A percentile compares a stretch with the other conserved stretches of the same genome.
phyloP scores from a whole-genome alignment of 2,113 vertebrate species.

The Passerina amoena region DNA sequence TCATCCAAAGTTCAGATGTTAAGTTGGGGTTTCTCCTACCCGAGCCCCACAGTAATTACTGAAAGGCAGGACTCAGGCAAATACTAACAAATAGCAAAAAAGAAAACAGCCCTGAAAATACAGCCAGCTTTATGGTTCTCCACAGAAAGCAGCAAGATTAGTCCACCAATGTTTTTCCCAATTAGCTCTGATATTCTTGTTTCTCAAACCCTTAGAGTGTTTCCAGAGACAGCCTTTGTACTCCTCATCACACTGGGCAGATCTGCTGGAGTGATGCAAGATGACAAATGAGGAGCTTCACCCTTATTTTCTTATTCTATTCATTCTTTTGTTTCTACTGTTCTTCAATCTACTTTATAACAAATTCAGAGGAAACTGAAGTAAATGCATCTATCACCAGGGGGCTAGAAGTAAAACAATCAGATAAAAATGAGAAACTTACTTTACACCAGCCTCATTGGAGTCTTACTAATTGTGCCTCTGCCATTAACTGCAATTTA shows the following conservation, averaged over 20 bases:
- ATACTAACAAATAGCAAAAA: neutral
- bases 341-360: neutral
- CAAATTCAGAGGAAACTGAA: neutral
- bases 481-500: neutral
- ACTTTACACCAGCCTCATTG: neutral
- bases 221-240: neutral
- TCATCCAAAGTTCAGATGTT: neutral
- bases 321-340: neutral
- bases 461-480: neutral
- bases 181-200: neutral
- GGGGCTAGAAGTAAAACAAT: neutral
- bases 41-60: neutral
- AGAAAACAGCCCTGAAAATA: neutral
- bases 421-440: neutral
- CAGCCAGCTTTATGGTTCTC: neutral
- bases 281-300: neutral
- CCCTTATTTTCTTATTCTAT: neutral
- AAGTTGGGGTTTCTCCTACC: neutral
- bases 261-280: neutral
- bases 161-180: neutral
- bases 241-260: neutral
- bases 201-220: neutral
- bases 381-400: neutral
- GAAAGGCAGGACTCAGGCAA: neutral
- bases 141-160: neutral